These are phyloP conservation scores for Muscina levida DNA, from an alignment of 2,888 invertebrate species.

Conservation along the genomic window DNA sequence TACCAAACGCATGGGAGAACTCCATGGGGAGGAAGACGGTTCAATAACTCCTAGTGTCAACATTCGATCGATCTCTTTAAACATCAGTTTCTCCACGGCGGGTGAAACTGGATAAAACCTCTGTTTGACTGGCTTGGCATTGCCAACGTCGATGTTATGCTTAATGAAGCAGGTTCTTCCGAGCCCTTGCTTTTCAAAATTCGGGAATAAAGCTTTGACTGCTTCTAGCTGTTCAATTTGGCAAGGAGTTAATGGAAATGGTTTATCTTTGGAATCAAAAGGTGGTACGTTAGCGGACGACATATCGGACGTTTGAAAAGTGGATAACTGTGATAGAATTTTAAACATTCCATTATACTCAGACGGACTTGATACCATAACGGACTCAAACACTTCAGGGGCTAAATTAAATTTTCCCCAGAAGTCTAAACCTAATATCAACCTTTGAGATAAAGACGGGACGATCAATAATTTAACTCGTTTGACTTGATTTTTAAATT, in stretches of 20 bases:
- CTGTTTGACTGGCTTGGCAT: conserved; percentile 57
- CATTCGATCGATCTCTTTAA: conserved; percentile 42
- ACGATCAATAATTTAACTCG: conserved; percentile 16
- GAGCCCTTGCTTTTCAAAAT: conserved; percentile 48
- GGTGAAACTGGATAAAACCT: conserved; percentile 60
- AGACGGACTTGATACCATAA: not conserved
- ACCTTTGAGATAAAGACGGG: conserved; percentile 27
- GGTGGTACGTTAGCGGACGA: not conserved
- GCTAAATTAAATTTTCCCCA: conserved; percentile 27
- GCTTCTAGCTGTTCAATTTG: conserved; percentile 30
- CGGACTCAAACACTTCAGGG: not conserved
- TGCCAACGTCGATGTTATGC: conserved; percentile 56
- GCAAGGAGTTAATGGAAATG: not conserved
- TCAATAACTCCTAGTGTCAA: conserved; percentile 47
- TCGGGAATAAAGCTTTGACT: conserved; percentile 38
- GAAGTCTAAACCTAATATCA: conserved; percentile 46
- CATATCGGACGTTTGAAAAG: not conserved
- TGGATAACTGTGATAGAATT: not conserved
- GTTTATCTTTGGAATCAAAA: not conserved
- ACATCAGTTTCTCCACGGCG: conserved; percentile 54
- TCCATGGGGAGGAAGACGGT: conserved; percentile 12
- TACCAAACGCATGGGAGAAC: conserved; percentile 39
- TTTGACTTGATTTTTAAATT: not conserved
- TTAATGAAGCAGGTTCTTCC: conserved; percentile 54
- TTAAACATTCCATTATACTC: not conserved